These are phyloP conservation scores for Ormyrus thymus DNA, from an alignment of 2,888 invertebrate genomes.

Conservation along the genomic window DNA sequence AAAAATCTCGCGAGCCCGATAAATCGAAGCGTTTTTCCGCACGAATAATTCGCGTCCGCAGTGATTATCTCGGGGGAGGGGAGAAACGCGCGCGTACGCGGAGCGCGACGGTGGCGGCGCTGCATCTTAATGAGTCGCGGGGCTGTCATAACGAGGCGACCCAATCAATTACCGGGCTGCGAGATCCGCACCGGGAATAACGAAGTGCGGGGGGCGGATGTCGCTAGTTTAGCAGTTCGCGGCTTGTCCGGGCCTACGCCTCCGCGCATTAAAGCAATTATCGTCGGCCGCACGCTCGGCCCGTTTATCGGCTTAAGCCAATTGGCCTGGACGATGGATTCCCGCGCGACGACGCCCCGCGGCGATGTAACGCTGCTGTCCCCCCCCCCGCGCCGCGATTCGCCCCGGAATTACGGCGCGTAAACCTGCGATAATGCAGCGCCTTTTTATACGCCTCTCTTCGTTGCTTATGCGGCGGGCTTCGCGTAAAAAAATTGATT, in stretches of 20 bases:
- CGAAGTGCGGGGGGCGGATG: constrained; percentile 62
- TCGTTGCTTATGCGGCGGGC: not conserved
- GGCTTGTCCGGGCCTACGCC: constrained; percentile 56
- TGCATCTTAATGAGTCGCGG: constrained; percentile 72
- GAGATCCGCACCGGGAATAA: constrained; percentile 67
- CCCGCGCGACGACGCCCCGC: constrained; percentile 43
- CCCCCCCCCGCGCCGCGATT: constrained; percentile 35
- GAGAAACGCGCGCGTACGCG: constrained; percentile 63
- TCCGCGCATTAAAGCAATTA: constrained; percentile 69
- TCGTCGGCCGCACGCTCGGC: constrained; percentile 60
- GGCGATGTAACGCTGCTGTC: not conserved
- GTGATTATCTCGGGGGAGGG: constrained; percentile 53
- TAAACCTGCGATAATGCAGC: not conserved
- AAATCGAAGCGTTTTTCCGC: constrained; percentile 23
- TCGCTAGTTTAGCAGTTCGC: constrained; percentile 59
- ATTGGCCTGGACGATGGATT: constrained; percentile 65
- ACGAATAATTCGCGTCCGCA: not conserved
- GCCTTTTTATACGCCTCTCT: not conserved
- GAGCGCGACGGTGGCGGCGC: constrained; percentile 56
- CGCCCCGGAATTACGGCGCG: not conserved
- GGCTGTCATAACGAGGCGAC: constrained; percentile 72
- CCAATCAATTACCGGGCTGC: constrained; percentile 70
- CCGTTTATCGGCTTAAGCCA: constrained; percentile 67
- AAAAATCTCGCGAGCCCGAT: no score
- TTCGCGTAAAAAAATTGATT: no score